A percentile compares a stretch with the other conserved stretches of the same genome.
Conservation (phyloP, 2,888 invertebrate genomes). For the Drosophila longiperda region DNA sequence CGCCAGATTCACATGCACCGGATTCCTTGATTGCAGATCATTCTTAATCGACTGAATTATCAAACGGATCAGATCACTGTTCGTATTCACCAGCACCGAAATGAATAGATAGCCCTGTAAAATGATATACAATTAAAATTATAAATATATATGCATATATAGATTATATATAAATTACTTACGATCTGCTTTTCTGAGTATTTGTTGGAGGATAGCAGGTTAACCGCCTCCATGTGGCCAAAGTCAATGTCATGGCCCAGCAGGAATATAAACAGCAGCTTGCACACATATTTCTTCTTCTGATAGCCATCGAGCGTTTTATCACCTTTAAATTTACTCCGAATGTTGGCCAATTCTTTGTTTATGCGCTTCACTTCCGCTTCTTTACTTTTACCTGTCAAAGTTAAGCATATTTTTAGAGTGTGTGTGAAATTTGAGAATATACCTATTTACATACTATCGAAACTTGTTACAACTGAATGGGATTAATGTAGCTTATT, state of each 20-base stretch:
- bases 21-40: conserved; percentile 98
- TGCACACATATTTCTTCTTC: conserved; percentile 99
- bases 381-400: conserved; percentile 98
- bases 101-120: conserved; percentile 99
- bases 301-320: conserved; percentile 99
- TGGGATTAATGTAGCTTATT: neutral
- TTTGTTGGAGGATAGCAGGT: conserved; percentile 99
- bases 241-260: conserved; percentile 99
- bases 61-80: conserved; percentile 99
- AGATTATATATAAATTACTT: conserved; percentile 83
- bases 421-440: neutral
- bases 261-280: conserved; percentile 99
- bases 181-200: conserved; percentile 99
- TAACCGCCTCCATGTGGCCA: conserved; percentile 99
- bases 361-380: conserved; percentile 99
- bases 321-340: conserved; percentile 99
- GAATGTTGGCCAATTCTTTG: conserved; percentile 99
- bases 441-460: too few relatives aligned
- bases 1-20: conserved; percentile 99
- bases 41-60: conserved; percentile 99
- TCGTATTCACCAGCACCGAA: conserved; percentile 99
- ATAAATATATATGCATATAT: neutral
- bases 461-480: neutral
- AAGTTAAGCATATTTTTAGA: neutral
- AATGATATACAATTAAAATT: neutral